A percentile compares a stretch with the other conserved stretches of the same genome.
Evolutionary conservation across 1,140 invertebrate species (phyloP).

Genomic region (Papilio machaon): DNA sequence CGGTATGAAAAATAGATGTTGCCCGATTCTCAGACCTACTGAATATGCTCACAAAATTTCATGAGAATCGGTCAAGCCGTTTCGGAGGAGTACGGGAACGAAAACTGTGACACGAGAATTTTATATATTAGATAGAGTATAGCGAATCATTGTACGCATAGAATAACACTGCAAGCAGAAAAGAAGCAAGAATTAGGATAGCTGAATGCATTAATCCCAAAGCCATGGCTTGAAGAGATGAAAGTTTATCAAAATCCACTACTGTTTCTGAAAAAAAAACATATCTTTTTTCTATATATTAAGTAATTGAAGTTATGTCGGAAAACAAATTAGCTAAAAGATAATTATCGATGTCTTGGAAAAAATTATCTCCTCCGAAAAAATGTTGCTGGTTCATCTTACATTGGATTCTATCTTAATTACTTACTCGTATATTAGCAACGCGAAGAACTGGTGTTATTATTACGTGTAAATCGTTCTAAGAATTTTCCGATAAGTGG

Average conservation of each 20-base stretch:
- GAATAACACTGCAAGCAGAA: no score
- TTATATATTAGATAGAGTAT: no score
- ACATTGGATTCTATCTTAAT: not conserved
- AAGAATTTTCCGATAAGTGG: not conserved
- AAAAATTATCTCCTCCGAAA: not conserved
- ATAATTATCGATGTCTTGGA: not conserved
- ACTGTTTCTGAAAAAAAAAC: not conserved
- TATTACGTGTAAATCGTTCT: not conserved
- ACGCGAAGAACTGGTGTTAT: not conserved
- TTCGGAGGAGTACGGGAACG: no score
- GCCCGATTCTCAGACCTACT: no score
- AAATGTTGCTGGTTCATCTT: not conserved
- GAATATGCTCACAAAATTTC: no score
- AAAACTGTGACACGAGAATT: no score
- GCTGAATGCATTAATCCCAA: not conserved
- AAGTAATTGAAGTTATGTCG: not conserved
- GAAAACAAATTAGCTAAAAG: not conserved
- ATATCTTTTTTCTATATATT: not conserved
- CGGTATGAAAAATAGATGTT: no score
- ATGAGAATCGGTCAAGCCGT: no score
- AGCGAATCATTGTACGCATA: no score
- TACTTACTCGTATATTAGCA: constrained; percentile 1
- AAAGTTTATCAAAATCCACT: not conserved
- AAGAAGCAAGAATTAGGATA: not conserved
- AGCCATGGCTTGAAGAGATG: not conserved